A percentile compares a stretch with the other conserved stretches of the same genome.
Evolutionary conservation across 1,140 invertebrate species (phyloP).

Genomic region (Eciton burchellii): DNA sequence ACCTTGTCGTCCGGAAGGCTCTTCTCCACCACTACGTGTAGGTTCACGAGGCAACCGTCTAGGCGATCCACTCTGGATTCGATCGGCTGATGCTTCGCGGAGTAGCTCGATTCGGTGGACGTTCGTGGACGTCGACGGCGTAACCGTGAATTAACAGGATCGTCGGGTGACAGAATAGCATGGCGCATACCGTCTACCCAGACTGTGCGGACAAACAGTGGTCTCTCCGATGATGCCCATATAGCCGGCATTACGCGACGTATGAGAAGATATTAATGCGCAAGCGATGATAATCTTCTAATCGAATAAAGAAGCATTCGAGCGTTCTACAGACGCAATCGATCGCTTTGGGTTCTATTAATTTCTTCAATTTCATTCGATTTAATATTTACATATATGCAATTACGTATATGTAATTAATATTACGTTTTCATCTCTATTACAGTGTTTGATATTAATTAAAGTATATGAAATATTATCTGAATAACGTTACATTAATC

Average conservation of each 20-base stretch:
- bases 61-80: slow-evolving; percentile 72
- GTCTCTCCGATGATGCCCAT: slow-evolving; percentile 90
- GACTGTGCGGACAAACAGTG: slow-evolving; percentile 89
- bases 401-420: no score
- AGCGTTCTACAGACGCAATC: neutral
- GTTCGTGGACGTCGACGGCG: slow-evolving; percentile 42
- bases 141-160: slow-evolving; percentile 83
- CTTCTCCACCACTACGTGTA: slow-evolving; percentile 78
- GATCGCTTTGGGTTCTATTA: neutral
- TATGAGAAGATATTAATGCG: neutral
- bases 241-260: slow-evolving; percentile 82
- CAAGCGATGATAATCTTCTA: neutral
- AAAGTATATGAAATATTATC: neutral
- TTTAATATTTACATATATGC: neutral
- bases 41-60: slow-evolving; percentile 79
- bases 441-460: slow-evolving; percentile 19
- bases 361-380: neutral
- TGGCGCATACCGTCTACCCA: slow-evolving; percentile 91
- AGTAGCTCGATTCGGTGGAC: slow-evolving; percentile 44
- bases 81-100: slow-evolving; percentile 61
- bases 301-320: neutral
- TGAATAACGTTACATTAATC: neutral
- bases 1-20: slow-evolving; percentile 53
- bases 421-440: no score
- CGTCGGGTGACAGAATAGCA: slow-evolving; percentile 89